Evolutionary conservation across 2,797 vertebrate species (phyloP).

Genomic region (Anguilla marmorata): DNA sequence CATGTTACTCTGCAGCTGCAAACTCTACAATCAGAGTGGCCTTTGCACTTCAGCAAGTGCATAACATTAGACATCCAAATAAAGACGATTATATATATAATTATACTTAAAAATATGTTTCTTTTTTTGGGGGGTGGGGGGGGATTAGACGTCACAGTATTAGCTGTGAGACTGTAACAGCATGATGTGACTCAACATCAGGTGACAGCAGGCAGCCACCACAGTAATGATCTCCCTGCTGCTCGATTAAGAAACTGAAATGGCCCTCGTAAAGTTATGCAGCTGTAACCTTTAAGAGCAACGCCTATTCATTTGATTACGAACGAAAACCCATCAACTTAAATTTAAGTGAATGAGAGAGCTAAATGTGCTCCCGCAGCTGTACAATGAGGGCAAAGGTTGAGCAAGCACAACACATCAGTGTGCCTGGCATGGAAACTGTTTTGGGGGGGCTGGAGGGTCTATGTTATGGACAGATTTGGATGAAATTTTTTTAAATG

Average conservation of each 20-base stretch:
- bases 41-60: not conserved
- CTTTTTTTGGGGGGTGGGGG: not conserved
- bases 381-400: slow-evolving; percentile 32
- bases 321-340: slow-evolving; percentile 3
- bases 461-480: not conserved
- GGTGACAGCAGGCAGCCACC: slow-evolving; percentile 15
- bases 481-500: not conserved
- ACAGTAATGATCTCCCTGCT: slow-evolving; percentile 20
- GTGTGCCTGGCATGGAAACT: slow-evolving; percentile 47
- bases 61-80: not conserved
- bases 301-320: not conserved
- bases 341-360: not conserved
- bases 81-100: not conserved
- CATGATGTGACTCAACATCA: not conserved
- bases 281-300: slow-evolving; percentile 9
- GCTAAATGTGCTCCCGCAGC: not conserved
- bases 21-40: not conserved
- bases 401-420: slow-evolving; percentile 53
- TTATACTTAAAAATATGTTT: not conserved
- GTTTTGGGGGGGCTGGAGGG: not conserved
- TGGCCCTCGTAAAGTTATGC: not conserved
- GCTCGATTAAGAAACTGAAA: not conserved
- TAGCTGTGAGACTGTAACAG: not conserved
- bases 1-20: not conserved
- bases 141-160: not conserved